Evolutionary conservation across 2,888 invertebrate genomes (phyloP), one percentile per base, ranked within the genome.

Genomic region (Kuschelorhynchus macadamiae): DNA sequence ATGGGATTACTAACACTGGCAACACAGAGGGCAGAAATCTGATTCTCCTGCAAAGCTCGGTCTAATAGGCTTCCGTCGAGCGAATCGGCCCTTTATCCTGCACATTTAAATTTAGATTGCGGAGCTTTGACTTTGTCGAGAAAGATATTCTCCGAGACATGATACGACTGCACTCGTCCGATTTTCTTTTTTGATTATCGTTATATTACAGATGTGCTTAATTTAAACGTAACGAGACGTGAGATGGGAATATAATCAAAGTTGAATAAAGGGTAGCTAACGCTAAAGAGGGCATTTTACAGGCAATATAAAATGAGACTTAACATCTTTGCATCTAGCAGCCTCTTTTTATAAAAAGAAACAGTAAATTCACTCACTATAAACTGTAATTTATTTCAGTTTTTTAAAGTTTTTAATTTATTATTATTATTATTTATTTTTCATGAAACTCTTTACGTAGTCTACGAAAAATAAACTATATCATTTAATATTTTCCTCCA

Each of bases 21-120:
- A 61, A 61, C 61, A 25, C 25, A 46, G 32, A 55, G 42, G 18
- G 55, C 46, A 18, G 42, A 42, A 55, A 63, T 55, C 49, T 42
- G 50, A 61, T 61, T 61, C 41, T 25, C 32, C 46, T 46, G 55
- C 46, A 63, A 63, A 63, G 62, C 62, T 47, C 42, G 62, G 53
- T 53, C 55, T 63, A 63, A 63, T 55, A 53, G 62, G 53, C 62
- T 63, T 62, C 46, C 55, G 55, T 21, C 55, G 18, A 39, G 53
- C 62, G 62, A 64, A 56, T 62, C 62, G 44, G 49, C 57, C 50
- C 61, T 66, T 69, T 66, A 71, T 69, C 63, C 66, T 52, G 57
- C 71, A 69, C 71, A 71, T 71, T 71, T 69, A 71, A 71, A 71
- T 71, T 71, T 69, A 71, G 71, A 71, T 71, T 71, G 71, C 64